A percentile compares a stretch with the other conserved stretches of the same genome.
Conservation (phyloP, 37 sponge, comb jelly and placozoan genomes). For the Geodia barretti region DNA sequence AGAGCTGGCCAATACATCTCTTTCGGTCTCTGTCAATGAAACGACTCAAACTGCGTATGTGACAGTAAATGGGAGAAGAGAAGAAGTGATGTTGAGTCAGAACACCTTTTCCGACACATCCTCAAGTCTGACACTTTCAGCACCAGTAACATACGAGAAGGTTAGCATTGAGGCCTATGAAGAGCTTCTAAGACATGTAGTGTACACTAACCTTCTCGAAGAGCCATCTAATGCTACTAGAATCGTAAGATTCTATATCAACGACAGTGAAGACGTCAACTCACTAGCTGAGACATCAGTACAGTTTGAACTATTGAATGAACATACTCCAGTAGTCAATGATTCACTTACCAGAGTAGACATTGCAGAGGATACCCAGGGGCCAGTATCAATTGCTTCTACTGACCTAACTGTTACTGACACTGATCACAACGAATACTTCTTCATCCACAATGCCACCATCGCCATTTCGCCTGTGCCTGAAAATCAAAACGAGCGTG, state of each 20-base stretch:
- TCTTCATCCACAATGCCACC: slow-evolving; percentile 64
- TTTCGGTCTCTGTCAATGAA: slow-evolving; percentile 4
- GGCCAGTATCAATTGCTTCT: slow-evolving; percentile 50
- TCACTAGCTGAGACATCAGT: slow-evolving; percentile 41
- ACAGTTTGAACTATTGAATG: slow-evolving; percentile 51
- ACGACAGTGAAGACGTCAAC: slow-evolving; percentile 71
- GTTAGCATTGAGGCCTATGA: slow-evolving; percentile 69
- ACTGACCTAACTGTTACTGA: slow-evolving; percentile 70
- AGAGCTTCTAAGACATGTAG: slow-evolving; percentile 50
- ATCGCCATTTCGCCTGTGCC: slow-evolving; percentile 60
- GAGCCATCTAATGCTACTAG: slow-evolving; percentile 83
- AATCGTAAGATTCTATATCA: slow-evolving; percentile 56
- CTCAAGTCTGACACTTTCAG: slow-evolving; percentile 35
- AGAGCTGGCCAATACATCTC: neutral
- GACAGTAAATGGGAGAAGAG: slow-evolving; percentile 1
- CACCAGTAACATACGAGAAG: slow-evolving; percentile 13
- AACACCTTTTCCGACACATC: neutral
- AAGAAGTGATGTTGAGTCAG: slow-evolving; percentile 15
- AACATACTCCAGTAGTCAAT: slow-evolving; percentile 70
- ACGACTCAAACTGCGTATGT: slow-evolving; percentile 13
- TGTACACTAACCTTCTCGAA: slow-evolving; percentile 64
- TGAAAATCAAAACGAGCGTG: slow-evolving; percentile 32
- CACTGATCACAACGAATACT: slow-evolving; percentile 85
- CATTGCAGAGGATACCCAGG: slow-evolving; percentile 51
- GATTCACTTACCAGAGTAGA: slow-evolving; percentile 12